A percentile compares a stretch with the other conserved stretches of the same genome.
Evolutionary conservation across 2,113 vertebrate genomes (phyloP).

Genomic region (Ptychochromis oligacanthus): DNA sequence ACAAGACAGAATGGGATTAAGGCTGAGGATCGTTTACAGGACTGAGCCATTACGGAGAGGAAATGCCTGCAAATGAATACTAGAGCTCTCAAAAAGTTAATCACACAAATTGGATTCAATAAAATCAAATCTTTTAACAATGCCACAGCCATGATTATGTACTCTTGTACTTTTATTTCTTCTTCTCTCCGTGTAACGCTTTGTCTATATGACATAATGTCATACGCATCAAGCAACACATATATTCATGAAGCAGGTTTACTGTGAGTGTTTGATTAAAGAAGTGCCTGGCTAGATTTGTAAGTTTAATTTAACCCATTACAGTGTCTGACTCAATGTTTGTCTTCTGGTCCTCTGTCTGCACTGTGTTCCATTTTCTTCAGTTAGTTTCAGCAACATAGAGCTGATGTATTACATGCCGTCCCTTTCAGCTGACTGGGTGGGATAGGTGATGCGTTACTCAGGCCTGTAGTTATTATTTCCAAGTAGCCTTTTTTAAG

Average conservation of each 20-base stretch:
- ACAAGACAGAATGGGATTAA: background rate
- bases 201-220: background rate
- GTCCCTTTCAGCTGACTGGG: conserved; percentile 7
- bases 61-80: background rate
- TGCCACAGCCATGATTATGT: background rate
- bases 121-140: background rate
- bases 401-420: background rate
- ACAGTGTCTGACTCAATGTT: background rate
- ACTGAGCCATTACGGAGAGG: background rate
- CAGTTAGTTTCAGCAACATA: background rate
- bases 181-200: background rate
- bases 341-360: background rate
- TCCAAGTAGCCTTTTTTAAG: background rate
- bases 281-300: background rate
- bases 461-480: conserved; percentile 2
- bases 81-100: background rate
- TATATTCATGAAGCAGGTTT: background rate
- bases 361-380: background rate
- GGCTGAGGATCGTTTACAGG: conserved; percentile 42
- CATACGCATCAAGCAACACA: background rate
- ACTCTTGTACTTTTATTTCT: background rate
- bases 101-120: conserved; percentile 20
- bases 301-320: background rate
- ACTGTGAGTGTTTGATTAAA: conserved; percentile 24
- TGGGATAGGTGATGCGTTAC: conserved; percentile 20